These are phyloP conservation scores for Luperina testacea DNA, from an alignment of 2,888 invertebrate genomes.

Conservation along the genomic window DNA sequence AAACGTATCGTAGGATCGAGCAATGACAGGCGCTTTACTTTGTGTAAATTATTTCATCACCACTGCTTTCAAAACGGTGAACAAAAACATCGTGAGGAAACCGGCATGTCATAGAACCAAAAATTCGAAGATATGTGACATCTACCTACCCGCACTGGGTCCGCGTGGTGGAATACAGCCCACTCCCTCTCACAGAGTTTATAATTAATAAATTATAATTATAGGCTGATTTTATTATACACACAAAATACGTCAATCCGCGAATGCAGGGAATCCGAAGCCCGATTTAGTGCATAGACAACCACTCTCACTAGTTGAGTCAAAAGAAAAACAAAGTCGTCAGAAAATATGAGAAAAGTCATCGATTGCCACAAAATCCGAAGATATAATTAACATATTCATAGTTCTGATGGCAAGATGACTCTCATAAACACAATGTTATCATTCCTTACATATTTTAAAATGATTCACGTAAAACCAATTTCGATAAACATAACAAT, in stretches of 20 bases:
- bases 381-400: not conserved
- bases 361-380: not conserved
- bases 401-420: slow-evolving; percentile 24
- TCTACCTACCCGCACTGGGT: not conserved
- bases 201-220: not conserved
- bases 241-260: too few relatives aligned
- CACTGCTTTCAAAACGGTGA: not conserved
- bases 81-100: too few relatives aligned
- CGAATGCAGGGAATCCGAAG: not conserved
- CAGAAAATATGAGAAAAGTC: not conserved
- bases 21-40: too few relatives aligned
- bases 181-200: not conserved
- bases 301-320: not conserved
- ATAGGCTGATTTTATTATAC: not conserved
- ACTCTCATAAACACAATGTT: slow-evolving; percentile 21
- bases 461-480: slow-evolving; percentile 38
- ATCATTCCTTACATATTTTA: slow-evolving; percentile 19
- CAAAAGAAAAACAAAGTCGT: not conserved
- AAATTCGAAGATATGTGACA: not conserved
- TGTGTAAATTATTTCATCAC: too few relatives aligned
- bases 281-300: not conserved
- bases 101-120: too few relatives aligned
- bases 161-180: not conserved
- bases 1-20: too few relatives aligned
- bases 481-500: slow-evolving; percentile 44